Percentiles rank a stretch among this genome's conserved stretches.
Conservation (phyloP, 2,113 vertebrate genomes). For the Cercocebus atys region DNA sequence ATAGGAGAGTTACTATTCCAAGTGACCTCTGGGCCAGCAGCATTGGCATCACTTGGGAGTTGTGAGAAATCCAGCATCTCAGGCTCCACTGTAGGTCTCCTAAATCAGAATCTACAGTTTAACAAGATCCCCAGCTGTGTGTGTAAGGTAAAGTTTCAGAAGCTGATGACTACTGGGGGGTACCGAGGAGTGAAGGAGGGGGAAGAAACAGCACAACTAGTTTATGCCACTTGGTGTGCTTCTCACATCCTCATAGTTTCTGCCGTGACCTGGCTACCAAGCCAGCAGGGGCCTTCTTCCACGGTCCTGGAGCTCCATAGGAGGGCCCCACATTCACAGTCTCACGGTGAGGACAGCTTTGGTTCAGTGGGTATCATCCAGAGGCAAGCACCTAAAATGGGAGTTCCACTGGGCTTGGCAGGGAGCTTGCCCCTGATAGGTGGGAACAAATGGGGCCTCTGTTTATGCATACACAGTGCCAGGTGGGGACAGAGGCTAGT, state of each 20-base stretch:
- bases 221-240: not conserved
- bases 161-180: not conserved
- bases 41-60: not conserved
- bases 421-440: not conserved
- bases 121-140: no score
- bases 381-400: not conserved
- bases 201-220: not conserved
- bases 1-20: not conserved
- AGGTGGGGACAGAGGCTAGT: not conserved
- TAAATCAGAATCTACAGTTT: not conserved
- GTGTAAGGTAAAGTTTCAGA: not conserved
- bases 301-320: not conserved
- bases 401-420: not conserved
- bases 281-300: not conserved
- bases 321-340: not conserved
- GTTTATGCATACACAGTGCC: slow-evolving; percentile 22
- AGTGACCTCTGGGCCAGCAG: not conserved
- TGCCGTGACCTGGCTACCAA: not conserved
- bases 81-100: not conserved
- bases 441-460: not conserved
- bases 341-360: not conserved
- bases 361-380: not conserved
- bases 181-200: not conserved
- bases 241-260: not conserved
- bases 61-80: not conserved